Base-by-base conservation (phyloP, 2,113 vertebrate species). In the Melospiza melodia region DNA sequence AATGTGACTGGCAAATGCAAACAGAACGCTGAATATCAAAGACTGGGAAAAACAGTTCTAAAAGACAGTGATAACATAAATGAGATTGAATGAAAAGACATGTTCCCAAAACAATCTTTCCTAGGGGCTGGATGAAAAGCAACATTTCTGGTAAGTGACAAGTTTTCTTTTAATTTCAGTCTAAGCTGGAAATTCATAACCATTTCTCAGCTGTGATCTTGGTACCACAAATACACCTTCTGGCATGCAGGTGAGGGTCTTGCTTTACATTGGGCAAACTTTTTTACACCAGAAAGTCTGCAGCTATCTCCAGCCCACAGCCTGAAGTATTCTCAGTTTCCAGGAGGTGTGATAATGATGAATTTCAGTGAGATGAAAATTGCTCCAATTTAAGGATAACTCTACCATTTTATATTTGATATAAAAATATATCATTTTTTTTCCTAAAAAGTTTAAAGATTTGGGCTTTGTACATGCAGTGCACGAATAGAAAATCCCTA, bases 351-450 rank as follows among this genome's bases (percentile, higher is more conserved):
- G 73, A 76, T 79, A 86, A 72, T 65, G 51, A 89, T 51, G 51
- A 82, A 68, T 75, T 84, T 93, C 62, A 92, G 61, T 22, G 33
- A 83, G 58, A 77, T n/a, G 71, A 59, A 94, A 94, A 93, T 69
- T 69, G 37, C 58, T 81, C 23, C n/a, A 58, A 28, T 81, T 95
- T 74, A 85, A 80, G 76, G 37, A 49, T 37, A 61, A n/a, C 52
- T 75, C 91, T 83, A 51, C 39, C 39, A 77, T 43, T 93, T 89
- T 39, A 35, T 58, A 37, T 33, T 43, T 71, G 55, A 66, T 62
- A 76, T 19, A 76, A 89, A 84, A 87, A 48, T 75, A 48, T 4
- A 76, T 54, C 52, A n/a, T 10, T 37, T 92, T 44, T 57, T 23
- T 67, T 76, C 28, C 37, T 52, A 52, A 68, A 57, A 87, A 61